Evolutionary conservation across 2,888 invertebrate species (phyloP).

Genomic region (Teinopalpus imperialis): DNA sequence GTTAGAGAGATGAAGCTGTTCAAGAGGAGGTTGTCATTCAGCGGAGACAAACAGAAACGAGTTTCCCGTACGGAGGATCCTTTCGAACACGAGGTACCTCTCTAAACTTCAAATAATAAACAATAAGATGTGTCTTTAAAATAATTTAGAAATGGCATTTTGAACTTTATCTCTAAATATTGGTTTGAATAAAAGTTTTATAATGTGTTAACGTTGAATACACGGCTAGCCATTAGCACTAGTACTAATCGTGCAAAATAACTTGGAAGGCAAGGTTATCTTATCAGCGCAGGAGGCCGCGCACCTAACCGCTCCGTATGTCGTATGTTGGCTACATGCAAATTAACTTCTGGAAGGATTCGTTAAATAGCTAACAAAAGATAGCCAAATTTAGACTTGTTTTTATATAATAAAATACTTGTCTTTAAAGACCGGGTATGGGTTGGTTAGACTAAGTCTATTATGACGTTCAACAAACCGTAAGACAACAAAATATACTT

Average conservation of each 20-base stretch:
- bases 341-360: constrained; percentile 19
- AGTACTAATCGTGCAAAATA: constrained; percentile 51
- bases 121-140: too few relatives aligned
- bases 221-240: too few relatives aligned
- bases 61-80: constrained; percentile 68
- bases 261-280: constrained; percentile 80
- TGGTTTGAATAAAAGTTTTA: too few relatives aligned
- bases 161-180: too few relatives aligned
- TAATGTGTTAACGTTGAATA: background rate
- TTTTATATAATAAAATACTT: too few relatives aligned
- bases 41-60: constrained; percentile 76
- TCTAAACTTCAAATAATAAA: background rate
- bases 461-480: too few relatives aligned
- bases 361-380: background rate
- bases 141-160: background rate
- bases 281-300: constrained; percentile 65
- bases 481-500: too few relatives aligned
- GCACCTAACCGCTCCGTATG: constrained; percentile 26
- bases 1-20: constrained; percentile 71
- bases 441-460: too few relatives aligned
- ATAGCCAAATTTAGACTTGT: too few relatives aligned
- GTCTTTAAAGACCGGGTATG: too few relatives aligned
- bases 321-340: constrained; percentile 23
- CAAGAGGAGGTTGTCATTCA: constrained; percentile 77
- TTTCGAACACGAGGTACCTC: constrained; percentile 74